Percentiles rank a stretch among this genome's conserved stretches.
These are phyloP conservation scores for Mohoua ochrocephala DNA, from an alignment of 2,113 vertebrate species.

Conservation along the genomic window DNA sequence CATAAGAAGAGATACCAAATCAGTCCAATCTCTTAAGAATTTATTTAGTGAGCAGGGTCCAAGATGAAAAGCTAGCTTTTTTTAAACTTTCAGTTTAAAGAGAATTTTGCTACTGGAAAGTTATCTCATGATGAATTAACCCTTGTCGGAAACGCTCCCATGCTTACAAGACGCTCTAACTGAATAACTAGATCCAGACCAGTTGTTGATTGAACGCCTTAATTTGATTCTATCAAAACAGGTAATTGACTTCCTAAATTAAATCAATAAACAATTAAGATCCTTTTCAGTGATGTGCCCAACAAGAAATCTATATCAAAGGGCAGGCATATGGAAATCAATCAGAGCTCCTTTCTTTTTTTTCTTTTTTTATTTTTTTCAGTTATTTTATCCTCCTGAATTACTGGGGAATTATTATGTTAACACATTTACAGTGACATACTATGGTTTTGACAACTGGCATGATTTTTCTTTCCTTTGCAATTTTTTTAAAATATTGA, in stretches of 20 bases:
- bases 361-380: not conserved
- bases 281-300: not conserved
- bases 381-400: not conserved
- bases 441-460: not conserved
- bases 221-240: not conserved
- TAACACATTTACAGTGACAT: not conserved
- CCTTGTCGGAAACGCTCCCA: not conserved
- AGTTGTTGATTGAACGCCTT: not conserved
- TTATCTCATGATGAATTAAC: not conserved
- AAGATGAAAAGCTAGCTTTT: not conserved
- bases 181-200: not conserved
- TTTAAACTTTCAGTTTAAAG: not conserved
- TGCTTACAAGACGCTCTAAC: not conserved
- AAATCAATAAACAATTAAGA: slow-evolving; percentile 15
- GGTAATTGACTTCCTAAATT: not conserved
- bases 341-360: not conserved
- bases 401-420: not conserved
- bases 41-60: not conserved
- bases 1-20: not conserved
- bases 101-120: not conserved
- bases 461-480: not conserved
- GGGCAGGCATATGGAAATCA: not conserved
- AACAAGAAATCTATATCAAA: not conserved
- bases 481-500: not conserved
- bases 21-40: not conserved